These are phyloP conservation scores for Trisateles emortualis DNA, from an alignment of 2,888 invertebrate species.

Conservation along the genomic window DNA sequence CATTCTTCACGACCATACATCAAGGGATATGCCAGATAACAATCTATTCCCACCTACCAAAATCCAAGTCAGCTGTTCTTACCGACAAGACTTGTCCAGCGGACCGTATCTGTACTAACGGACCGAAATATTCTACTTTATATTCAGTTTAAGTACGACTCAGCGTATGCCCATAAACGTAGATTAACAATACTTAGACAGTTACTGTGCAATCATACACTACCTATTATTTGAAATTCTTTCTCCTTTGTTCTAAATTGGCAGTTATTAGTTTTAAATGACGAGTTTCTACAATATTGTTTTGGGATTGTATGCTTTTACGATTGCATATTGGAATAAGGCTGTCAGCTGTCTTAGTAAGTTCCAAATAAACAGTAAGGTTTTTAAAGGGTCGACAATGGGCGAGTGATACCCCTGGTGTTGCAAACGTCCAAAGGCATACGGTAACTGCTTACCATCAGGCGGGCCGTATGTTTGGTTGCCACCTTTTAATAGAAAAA, in stretches of 20 bases:
- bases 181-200: constrained; percentile 48
- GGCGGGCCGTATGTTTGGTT: no score
- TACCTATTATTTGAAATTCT: constrained; percentile 42
- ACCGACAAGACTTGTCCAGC: constrained; percentile 24
- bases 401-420: no score
- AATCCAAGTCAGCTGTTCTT: constrained; percentile 26
- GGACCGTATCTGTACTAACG: constrained; percentile 46
- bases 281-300: constrained; percentile 6
- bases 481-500: no score
- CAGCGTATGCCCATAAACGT: constrained; percentile 46
- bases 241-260: constrained; percentile 30
- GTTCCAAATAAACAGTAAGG: no score
- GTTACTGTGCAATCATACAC: constrained; percentile 39
- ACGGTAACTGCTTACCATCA: no score
- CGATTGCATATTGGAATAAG: not conserved
- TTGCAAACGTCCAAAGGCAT: no score
- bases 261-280: constrained; percentile 16
- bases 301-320: not conserved
- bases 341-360: no score
- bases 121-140: constrained; percentile 40
- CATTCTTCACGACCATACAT: not conserved
- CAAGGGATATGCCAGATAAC: constrained; percentile 10
- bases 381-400: no score
- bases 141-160: constrained; percentile 44
- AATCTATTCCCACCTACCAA: constrained; percentile 19